Base-by-base conservation (phyloP, 2,113 vertebrate species). In the Oplegnathus fasciatus region DNA sequence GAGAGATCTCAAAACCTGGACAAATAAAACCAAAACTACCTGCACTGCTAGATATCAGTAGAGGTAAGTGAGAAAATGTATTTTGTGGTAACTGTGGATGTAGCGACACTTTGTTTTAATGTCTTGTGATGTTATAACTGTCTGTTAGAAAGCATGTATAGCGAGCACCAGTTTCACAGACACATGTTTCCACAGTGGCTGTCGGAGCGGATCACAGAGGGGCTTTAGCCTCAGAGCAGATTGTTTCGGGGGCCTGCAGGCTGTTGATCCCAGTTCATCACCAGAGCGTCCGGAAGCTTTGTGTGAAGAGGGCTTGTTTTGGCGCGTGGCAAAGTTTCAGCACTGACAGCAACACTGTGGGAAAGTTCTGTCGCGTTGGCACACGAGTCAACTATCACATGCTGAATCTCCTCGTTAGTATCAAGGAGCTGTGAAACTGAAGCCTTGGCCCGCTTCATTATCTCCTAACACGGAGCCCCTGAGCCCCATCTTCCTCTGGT, bases 391-490 rank as follows among this genome's bases (percentile, higher is more conserved):
- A 78, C 85, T 83, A 76, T 73, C 78, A 50, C 54, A 61, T 26
- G 54, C 64, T 65, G 55, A 61, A 86, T 85, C 82, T 82, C 50
- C 87, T 90, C 83, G 44, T 88, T 90, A 89, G 75, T 82, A 70
- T 80, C 83, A 83, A 78, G 88, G 73, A 79, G 68, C 70, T n/a
- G 79, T 22, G 82, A 77, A 83, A 60, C 40, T 17, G 44, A 61
- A 71, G 69, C 55, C 67, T 78, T 84, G 80, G 72, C 82, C 78
- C 30, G 71, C 86, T 81, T 90, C 86, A 80, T 91, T 90, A 92
- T 80, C 88, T 82, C 78, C 34, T 48, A n/a, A 75, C 80, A 30
- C 13, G 22, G 75, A 80, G 80, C 75, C 64, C 79, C 74, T 42
- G 44, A 88, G 86, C 57, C 55, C 84, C 68, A 50, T 67, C 83